phyloP scores from a whole-genome alignment of 2,113 vertebrate genomes.

The Taxidea taxus region DNA sequence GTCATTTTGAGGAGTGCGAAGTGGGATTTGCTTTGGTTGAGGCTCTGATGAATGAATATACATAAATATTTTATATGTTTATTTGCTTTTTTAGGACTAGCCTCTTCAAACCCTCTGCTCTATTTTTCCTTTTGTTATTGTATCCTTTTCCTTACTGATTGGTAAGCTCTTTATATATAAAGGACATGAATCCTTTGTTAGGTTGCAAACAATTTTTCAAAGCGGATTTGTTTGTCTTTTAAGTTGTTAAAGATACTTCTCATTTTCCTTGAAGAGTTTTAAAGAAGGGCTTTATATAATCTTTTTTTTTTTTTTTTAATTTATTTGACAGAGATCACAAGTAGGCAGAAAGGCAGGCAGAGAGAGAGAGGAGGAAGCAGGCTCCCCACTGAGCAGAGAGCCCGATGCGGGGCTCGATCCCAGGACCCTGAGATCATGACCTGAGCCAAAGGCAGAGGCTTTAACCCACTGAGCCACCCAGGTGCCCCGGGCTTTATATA shows the following conservation, averaged over 20 bases:
- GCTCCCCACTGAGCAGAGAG: too few relatives aligned
- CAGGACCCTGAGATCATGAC: too few relatives aligned
- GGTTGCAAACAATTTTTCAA: conserved; percentile 30
- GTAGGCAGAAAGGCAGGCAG: too few relatives aligned
- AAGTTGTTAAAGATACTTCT: conserved; percentile 10
- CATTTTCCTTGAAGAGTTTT: not conserved
- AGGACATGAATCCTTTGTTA: conserved; percentile 5
- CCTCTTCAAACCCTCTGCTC: not conserved
- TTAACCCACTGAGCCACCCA: too few relatives aligned
- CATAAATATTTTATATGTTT: not conserved
- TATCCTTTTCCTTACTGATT: conserved; percentile 11
- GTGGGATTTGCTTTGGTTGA: conserved; percentile 6
- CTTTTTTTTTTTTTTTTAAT: not conserved
- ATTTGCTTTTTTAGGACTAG: conserved; percentile 15
- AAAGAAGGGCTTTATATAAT: not conserved
- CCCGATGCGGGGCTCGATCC: too few relatives aligned
- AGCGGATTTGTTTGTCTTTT: conserved; percentile 33
- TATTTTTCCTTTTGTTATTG: not conserved
- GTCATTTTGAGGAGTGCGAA: conserved; percentile 6
- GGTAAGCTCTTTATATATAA: not conserved
- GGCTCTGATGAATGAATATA: not conserved
- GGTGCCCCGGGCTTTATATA: not conserved
- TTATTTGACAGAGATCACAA: too few relatives aligned
- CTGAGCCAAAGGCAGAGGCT: too few relatives aligned
- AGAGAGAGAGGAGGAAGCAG: too few relatives aligned